These are phyloP conservation scores for Aldrovandia affinis DNA, from an alignment of 2,797 vertebrate species.

Conservation along the genomic window DNA sequence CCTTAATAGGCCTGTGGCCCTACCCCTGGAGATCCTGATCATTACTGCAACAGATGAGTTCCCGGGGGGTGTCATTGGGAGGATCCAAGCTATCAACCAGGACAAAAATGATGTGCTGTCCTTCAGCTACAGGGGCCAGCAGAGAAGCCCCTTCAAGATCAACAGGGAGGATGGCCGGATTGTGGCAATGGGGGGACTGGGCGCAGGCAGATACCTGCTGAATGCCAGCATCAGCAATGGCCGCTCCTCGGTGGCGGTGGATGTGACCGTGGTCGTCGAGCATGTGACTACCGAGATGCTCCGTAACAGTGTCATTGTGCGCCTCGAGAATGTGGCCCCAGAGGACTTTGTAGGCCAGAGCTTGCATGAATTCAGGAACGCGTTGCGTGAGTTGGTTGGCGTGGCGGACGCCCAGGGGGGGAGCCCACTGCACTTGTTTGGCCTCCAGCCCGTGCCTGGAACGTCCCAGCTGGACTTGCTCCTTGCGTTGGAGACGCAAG, in stretches of 20 bases:
- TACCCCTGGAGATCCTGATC: conserved; percentile 90
- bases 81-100: conserved; percentile 86
- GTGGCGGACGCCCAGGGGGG: conserved; percentile 66
- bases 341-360: conserved; percentile 91
- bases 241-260: conserved; percentile 85
- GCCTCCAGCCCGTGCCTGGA: conserved; percentile 81
- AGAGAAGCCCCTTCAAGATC: conserved; percentile 84
- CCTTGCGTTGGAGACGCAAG: conserved; percentile 82
- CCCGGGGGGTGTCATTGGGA: conserved; percentile 85
- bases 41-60: conserved; percentile 87
- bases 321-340: conserved; percentile 84
- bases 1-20: conserved; percentile 86
- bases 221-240: conserved; percentile 95
- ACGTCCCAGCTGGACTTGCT: conserved; percentile 81
- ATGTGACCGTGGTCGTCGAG: conserved; percentile 91
- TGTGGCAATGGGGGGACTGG: conserved; percentile 88
- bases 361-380: conserved; percentile 85
- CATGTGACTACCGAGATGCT: conserved; percentile 85
- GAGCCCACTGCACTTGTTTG: conserved; percentile 84
- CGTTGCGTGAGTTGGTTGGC: conserved; percentile 75
- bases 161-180: conserved; percentile 93
- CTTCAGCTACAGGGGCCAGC: conserved; percentile 82
- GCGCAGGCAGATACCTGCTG: conserved; percentile 90
- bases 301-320: conserved; percentile 80
- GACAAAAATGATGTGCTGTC: conserved; percentile 89